These are phyloP conservation scores for Amiota minor DNA, from an alignment of 2,888 invertebrate genomes.

Conservation along the genomic window DNA sequence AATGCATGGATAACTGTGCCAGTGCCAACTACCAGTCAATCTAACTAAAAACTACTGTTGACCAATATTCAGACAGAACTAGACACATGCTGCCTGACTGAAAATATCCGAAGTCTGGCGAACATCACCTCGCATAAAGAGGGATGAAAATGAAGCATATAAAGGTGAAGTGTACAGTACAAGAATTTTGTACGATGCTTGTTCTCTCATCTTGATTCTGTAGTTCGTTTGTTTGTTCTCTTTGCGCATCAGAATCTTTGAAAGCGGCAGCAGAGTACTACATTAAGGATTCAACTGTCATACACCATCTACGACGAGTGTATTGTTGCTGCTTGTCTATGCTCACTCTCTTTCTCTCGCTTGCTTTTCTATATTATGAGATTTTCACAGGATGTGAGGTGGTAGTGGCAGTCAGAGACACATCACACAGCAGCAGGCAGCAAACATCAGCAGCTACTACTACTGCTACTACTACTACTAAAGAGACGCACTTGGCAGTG, in stretches of 20 bases:
- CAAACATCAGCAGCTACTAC: slow-evolving; percentile 50
- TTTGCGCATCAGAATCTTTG: slow-evolving; percentile 18
- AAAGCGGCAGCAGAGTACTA: neutral
- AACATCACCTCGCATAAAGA: neutral
- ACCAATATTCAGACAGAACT: neutral
- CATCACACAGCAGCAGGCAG: slow-evolving; percentile 62
- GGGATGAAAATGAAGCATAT: slow-evolving; percentile 11
- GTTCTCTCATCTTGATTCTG: neutral
- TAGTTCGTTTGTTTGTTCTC: neutral
- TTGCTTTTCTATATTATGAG: slow-evolving; percentile 21
- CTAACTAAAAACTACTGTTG: slow-evolving; percentile 14
- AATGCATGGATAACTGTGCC: slow-evolving; percentile 25
- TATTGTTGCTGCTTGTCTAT: slow-evolving; percentile 14
- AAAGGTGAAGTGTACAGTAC: neutral
- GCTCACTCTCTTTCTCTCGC: neutral
- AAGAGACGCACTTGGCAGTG: slow-evolving; percentile 23
- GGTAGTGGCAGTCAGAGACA: neutral
- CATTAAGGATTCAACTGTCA: slow-evolving; percentile 6
- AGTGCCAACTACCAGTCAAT: slow-evolving; percentile 20
- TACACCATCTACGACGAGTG: too few relatives aligned
- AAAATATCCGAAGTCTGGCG: neutral
- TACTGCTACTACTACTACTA: slow-evolving; percentile 32
- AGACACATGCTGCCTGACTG: neutral
- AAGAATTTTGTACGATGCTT: neutral
- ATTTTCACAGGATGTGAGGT: slow-evolving; percentile 40